These are phyloP conservation scores for Argopecten irradians DNA, from an alignment of 1,140 invertebrate genomes.

Conservation along the genomic window DNA sequence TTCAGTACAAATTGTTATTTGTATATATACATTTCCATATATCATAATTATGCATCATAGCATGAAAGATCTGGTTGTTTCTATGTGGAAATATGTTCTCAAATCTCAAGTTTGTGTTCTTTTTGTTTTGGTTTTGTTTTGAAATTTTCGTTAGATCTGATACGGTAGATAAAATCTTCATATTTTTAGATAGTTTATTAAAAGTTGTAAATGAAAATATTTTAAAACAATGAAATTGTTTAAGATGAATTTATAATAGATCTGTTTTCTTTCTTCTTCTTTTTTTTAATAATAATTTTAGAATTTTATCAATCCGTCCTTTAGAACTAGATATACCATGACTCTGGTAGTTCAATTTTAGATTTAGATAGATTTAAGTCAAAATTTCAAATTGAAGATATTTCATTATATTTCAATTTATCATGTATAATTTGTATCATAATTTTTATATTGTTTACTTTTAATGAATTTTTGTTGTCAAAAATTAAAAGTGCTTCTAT, in stretches of 20 bases:
- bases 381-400: not conserved
- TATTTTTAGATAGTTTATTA: not conserved
- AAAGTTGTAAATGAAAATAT: not conserved
- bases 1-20: not conserved
- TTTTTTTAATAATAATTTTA: not conserved
- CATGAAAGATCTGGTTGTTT: not conserved
- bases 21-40: not conserved
- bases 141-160: not conserved
- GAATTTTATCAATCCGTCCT: not conserved
- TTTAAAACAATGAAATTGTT: not conserved
- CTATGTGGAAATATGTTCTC: not conserved
- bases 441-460: not conserved
- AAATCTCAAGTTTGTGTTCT: not conserved
- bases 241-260: not conserved
- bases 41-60: not conserved
- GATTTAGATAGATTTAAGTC: not conserved
- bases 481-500: not conserved
- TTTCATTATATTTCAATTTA: not conserved
- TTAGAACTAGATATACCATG: not conserved
- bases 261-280: no score
- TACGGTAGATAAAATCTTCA: not conserved
- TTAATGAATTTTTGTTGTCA: not conserved
- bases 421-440: not conserved
- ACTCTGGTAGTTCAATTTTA: not conserved
- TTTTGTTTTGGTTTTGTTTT: slow-evolving; percentile 1